A percentile compares a stretch with the other conserved stretches of the same genome.
Conservation (phyloP, 1,140 invertebrate species). For the Ceratosolen solmsi region DNA sequence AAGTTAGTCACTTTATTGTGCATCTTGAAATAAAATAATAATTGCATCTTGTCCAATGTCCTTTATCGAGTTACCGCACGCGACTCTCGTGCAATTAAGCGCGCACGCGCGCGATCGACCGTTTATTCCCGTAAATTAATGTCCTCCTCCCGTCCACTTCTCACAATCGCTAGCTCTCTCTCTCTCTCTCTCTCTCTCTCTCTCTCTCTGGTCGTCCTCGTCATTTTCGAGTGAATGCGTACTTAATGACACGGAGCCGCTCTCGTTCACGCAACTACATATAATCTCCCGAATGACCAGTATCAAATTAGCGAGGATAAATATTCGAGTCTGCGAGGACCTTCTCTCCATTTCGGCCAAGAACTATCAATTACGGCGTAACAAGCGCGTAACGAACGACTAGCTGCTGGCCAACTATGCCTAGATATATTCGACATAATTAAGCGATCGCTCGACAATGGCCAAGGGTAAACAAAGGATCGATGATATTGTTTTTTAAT, state of each 20-base stretch:
- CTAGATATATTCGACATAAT: not conserved
- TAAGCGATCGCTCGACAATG: not conserved
- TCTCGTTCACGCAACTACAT: not conserved
- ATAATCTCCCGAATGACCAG: not conserved
- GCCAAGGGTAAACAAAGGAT: not conserved
- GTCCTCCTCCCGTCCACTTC: not conserved
- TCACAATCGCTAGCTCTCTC: too few species aligned
- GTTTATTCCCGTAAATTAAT: slow-evolving; percentile 48
- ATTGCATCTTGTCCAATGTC: not conserved
- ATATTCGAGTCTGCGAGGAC: not conserved
- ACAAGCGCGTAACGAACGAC: not conserved
- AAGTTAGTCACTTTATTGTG: not conserved
- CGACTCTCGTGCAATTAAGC: slow-evolving; percentile 22
- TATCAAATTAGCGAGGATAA: not conserved
- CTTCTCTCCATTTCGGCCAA: not conserved
- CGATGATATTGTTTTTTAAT: too few species aligned
- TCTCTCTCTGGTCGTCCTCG: not conserved
- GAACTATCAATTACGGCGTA: not conserved
- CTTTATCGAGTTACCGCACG: not conserved
- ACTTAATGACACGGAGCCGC: slow-evolving; percentile 33
- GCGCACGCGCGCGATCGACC: slow-evolving; percentile 11
- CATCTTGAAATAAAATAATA: not conserved
- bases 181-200: too few species aligned
- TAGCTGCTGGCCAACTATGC: not conserved
- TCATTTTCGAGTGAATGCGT: slow-evolving; percentile 38